Evolutionary conservation across 1,140 invertebrate genomes (phyloP), one percentile per base, ranked within the genome.

Genomic region (Piezodorus guildinii): DNA sequence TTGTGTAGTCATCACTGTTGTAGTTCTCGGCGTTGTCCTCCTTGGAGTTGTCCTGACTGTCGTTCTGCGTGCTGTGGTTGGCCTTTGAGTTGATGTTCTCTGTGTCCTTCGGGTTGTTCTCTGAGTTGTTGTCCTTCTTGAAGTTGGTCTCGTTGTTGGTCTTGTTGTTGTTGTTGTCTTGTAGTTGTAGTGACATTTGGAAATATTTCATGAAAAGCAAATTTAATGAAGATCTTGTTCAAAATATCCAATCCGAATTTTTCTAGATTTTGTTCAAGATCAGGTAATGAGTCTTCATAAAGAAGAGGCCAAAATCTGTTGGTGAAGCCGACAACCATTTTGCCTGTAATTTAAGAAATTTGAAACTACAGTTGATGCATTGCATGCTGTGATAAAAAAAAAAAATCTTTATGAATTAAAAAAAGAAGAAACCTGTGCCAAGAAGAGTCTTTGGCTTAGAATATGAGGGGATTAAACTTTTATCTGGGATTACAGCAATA

Each of bases 271-370:
- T 69, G 65, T 63, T 71, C 67, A 49, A 66, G 66, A 39, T 67
- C 70, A 12, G 71, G 71, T 60, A 72, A 62, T 62, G 70, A 59
- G n/a, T 69, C 67, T 34, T 70, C 64, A 62, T 71, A 71, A 30
- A 72, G 51, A 14, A 69, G 65, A 23, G 65, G 62, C 71, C 71
- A 72, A 62, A 70, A 72, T 27, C 69, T 64, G 61, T 72, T 72
- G 16, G 66, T 66, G 49, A 72, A 70, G 0, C 66, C 62, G 9
- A 72, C 62, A 12, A 70, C 70, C 17, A 71, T 68, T 62, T 67
- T 56, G 64, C 70, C 71, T 72, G 59, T 30, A 9, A 30, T 5
- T 5, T 5, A 9, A 30, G 9, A 9, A 3, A 3, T 5, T 5
- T 30, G 30, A 30, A 30, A 9, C 3, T 30, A 30, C 9, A 5